Evolutionary conservation across 2,113 vertebrate genomes (phyloP).

Genomic region (Anoura caudifer): DNA sequence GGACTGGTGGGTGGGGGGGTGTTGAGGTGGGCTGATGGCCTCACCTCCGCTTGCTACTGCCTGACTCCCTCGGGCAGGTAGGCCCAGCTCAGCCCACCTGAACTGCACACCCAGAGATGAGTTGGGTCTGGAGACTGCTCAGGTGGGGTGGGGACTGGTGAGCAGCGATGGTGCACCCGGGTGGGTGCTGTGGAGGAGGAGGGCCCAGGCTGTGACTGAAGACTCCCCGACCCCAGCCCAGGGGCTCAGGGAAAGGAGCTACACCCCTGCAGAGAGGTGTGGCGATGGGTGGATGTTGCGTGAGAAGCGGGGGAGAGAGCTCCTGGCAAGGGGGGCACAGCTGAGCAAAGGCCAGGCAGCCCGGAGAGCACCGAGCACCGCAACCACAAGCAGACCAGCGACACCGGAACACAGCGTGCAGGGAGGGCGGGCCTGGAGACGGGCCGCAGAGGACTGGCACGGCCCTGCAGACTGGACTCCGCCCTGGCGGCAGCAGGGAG

Average conservation of each 20-base stretch:
- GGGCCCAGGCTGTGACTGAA: not conserved
- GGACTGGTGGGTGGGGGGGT: too few relatives aligned
- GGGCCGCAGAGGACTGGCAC: not conserved
- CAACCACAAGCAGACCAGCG: not conserved
- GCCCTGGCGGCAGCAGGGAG: not conserved
- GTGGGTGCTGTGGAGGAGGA: not conserved
- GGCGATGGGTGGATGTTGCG: too few relatives aligned
- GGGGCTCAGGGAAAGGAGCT: not conserved
- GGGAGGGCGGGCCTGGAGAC: not conserved
- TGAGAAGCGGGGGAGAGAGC: not conserved
- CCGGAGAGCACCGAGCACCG: not conserved
- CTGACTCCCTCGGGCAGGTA: not conserved
- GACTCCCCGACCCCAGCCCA: not conserved
- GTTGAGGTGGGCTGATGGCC: too few relatives aligned
- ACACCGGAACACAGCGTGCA: not conserved
- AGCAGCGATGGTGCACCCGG: rapidly evolving
- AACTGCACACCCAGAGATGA: not conserved
- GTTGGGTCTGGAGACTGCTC: not conserved
- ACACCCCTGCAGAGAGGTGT: not conserved
- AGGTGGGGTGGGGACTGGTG: not conserved
- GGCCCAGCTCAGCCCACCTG: not conserved
- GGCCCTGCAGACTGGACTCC: rapidly evolving
- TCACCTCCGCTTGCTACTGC: not conserved
- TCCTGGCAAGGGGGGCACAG: not conserved
- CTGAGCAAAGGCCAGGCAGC: not conserved